Evolutionary conservation across 2,797 vertebrate species (phyloP).

Genomic region (Oryzias sinensis): DNA sequence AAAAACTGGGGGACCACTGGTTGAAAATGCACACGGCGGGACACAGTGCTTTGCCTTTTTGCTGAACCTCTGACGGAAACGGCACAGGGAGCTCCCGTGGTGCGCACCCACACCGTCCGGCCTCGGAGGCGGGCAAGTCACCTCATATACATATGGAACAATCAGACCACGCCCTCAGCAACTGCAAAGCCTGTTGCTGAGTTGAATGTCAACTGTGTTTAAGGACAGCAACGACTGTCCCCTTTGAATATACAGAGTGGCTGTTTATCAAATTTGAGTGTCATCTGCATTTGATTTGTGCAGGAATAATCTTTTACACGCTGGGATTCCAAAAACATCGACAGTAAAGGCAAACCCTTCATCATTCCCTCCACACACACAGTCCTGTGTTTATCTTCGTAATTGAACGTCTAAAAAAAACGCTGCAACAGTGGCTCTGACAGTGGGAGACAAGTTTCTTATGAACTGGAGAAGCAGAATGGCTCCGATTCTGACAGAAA

Average conservation of each 20-base stretch:
- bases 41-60: no score
- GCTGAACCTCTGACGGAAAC: no score
- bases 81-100: no score
- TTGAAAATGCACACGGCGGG: no score
- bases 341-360: constrained; percentile 49
- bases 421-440: constrained; percentile 25
- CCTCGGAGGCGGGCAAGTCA: no score
- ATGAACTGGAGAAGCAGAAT: constrained; percentile 13
- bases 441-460: constrained; percentile 32
- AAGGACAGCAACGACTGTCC: constrained; percentile 30
- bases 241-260: constrained; percentile 49
- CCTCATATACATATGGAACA: no score
- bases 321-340: constrained; percentile 49
- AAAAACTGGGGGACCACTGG: constrained; percentile 4
- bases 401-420: constrained; percentile 30
- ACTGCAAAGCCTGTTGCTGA: not conserved
- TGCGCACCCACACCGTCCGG: no score
- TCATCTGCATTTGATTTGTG: constrained; percentile 35
- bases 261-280: constrained; percentile 55
- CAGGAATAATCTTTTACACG: constrained; percentile 42
- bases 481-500: constrained; percentile 25
- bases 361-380: constrained; percentile 40
- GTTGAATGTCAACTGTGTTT: constrained; percentile 13
- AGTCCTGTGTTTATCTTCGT: constrained; percentile 45
- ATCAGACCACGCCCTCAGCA: no score